Percentiles rank a stretch among this genome's conserved stretches.
Conservation (phyloP, 2,888 invertebrate species). For the Sphaerophoria rueppellii region DNA sequence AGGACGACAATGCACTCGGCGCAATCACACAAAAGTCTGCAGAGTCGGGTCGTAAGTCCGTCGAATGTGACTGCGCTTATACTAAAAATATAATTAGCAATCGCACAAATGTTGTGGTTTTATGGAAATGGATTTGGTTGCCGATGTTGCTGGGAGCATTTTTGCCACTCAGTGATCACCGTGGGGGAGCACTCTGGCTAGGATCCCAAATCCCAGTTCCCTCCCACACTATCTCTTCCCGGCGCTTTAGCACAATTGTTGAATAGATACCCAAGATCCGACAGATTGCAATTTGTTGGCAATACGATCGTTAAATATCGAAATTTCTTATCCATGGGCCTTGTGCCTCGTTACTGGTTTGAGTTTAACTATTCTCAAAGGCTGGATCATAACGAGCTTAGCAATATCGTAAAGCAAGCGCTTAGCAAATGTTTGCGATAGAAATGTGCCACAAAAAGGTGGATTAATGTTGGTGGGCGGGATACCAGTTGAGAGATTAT, state of each 20-base stretch:
- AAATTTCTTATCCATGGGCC: constrained; percentile 63
- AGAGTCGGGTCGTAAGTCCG: constrained; percentile 9
- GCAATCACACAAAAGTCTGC: constrained; percentile 19
- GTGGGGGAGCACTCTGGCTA: constrained; percentile 45
- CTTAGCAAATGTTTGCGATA: constrained; percentile 73
- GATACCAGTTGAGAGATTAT: constrained; percentile 52
- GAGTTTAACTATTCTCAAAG: constrained; percentile 50
- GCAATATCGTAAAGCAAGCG: constrained; percentile 72
- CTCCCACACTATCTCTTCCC: background rate
- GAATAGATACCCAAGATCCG: constrained; percentile 53
- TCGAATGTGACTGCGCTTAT: constrained; percentile 44
- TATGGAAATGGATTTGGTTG: constrained; percentile 39
- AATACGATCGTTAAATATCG: constrained; percentile 70
- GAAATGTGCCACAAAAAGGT: constrained; percentile 73
- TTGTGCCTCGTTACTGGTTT: constrained; percentile 24
- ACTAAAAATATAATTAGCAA: constrained; percentile 69
- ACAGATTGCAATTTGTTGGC: constrained; percentile 71
- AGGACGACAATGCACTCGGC: constrained; percentile 32
- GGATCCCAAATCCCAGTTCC: constrained; percentile 4
- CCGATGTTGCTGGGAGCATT: constrained; percentile 48
- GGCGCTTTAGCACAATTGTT: background rate
- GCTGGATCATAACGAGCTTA: constrained; percentile 65
- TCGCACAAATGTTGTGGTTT: constrained; percentile 46
- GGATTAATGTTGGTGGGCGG: constrained; percentile 71
- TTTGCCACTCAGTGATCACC: constrained; percentile 57